phyloP scores from a whole-genome alignment of 2,113 vertebrate species.

The Alethe castanea region DNA sequence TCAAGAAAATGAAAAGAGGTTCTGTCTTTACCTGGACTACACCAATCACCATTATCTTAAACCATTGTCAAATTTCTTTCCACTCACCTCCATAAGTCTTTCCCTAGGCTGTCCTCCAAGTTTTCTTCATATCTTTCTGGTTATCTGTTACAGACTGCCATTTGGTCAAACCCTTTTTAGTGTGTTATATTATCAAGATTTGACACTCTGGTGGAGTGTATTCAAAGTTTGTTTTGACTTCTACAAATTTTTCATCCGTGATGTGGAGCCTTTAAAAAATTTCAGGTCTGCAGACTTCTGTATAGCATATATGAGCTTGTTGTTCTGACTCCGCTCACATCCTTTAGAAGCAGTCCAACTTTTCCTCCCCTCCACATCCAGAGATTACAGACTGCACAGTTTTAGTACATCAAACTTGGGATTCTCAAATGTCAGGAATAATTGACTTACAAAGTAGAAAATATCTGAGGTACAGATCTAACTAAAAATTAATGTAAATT shows the following conservation, averaged over 20 bases:
- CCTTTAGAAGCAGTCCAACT: not conserved
- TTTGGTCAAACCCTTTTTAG: not conserved
- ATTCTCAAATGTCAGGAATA: not conserved
- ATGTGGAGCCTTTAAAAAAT: not conserved
- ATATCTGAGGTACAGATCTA: not conserved
- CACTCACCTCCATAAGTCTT: not conserved
- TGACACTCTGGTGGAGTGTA: not conserved
- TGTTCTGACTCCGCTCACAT: not conserved
- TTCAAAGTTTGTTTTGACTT: not conserved
- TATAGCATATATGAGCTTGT: not conserved
- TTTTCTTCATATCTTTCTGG: not conserved
- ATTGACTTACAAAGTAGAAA: not conserved
- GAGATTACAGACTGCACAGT: not conserved
- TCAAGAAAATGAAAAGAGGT: not conserved
- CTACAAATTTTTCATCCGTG: not conserved
- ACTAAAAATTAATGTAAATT: not conserved
- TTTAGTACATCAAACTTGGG: not conserved
- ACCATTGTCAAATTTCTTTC: slow-evolving; percentile 7
- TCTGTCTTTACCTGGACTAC: not conserved
- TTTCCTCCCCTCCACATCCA: not conserved
- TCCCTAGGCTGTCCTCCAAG: not conserved
- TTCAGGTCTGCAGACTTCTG: not conserved
- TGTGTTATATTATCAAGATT: not conserved
- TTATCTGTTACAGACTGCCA: not conserved
- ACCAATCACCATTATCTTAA: not conserved